Percentiles rank a stretch among this genome's conserved stretches.
These are phyloP conservation scores for Syngnathus rostellatus DNA, from an alignment of 2,797 vertebrate genomes.

Conservation along the genomic window DNA sequence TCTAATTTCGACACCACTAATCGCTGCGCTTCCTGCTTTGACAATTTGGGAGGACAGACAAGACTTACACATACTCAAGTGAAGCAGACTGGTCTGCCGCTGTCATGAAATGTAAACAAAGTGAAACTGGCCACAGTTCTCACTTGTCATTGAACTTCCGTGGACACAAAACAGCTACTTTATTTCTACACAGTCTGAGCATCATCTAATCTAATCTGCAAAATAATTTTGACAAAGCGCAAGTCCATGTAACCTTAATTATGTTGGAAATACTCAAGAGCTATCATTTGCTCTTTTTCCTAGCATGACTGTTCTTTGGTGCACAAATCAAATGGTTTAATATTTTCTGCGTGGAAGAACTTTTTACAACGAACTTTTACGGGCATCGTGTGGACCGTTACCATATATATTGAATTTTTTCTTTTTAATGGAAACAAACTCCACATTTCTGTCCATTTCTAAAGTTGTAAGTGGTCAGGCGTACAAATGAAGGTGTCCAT, in stretches of 20 bases:
- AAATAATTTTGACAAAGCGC: background rate
- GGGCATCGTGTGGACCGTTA: background rate
- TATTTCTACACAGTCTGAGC: background rate
- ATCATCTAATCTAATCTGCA: background rate
- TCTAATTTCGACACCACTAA: conserved; percentile 18
- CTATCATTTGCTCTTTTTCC: background rate
- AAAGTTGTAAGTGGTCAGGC: background rate
- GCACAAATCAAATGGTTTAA: background rate
- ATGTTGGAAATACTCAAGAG: background rate
- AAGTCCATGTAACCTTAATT: background rate
- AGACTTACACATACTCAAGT: background rate
- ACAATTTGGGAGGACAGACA: conserved; percentile 27
- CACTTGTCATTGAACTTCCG: conserved; percentile 20
- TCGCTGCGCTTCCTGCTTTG: conserved; percentile 47
- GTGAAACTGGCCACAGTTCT: conserved; percentile 10
- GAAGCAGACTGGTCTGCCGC: conserved; percentile 4
- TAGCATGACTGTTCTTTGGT: background rate
- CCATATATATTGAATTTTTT: background rate
- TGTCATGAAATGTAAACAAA: conserved; percentile 31
- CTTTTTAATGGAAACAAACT: background rate
- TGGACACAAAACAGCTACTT: conserved; percentile 19
- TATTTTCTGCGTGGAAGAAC: background rate
- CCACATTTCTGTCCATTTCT: background rate
- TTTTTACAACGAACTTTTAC: background rate
- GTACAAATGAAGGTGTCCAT: background rate